Conservation (phyloP, 2,888 invertebrate species). For the Nomada hirtipes region DNA sequence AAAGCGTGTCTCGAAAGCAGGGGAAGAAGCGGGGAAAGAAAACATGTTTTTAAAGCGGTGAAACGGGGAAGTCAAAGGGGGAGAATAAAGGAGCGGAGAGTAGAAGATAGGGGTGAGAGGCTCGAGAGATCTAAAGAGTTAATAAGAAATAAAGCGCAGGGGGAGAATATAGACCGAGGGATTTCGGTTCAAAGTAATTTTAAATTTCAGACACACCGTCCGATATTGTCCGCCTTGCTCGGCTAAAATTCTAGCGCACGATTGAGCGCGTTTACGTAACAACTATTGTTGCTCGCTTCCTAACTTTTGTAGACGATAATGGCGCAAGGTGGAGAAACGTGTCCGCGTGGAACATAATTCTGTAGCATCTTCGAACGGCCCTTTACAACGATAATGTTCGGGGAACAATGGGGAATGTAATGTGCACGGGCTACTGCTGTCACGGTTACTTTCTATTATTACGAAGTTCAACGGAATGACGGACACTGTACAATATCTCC, state of each 20-base stretch:
- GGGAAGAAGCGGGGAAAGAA: conserved; percentile 8
- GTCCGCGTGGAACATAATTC: conserved; percentile 11
- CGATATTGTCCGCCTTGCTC: neutral
- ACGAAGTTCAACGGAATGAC: conserved; percentile 45
- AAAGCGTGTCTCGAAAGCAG: neutral
- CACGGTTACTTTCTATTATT: conserved; percentile 54
- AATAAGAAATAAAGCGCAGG: conserved; percentile 17
- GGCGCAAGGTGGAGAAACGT: too few species aligned
- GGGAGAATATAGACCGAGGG: neutral
- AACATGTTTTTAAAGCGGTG: conserved; percentile 14
- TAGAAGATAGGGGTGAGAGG: conserved; percentile 6
- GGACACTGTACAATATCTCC: conserved; percentile 49
- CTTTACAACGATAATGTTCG: conserved; percentile 17
- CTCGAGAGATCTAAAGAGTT: conserved; percentile 12
- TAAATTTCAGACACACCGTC: neutral
- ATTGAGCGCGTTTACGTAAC: neutral
- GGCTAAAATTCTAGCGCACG: neutral
- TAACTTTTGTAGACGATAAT: too few species aligned
- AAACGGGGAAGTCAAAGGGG: conserved; percentile 12
- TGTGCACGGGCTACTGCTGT: conserved; percentile 36
- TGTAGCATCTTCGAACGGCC: neutral
- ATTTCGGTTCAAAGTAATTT: neutral
- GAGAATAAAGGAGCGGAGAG: conserved; percentile 7
- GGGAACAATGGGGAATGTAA: conserved; percentile 43
- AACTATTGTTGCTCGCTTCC: neutral